Evolutionary conservation across 2,888 invertebrate genomes (phyloP), one percentile per base, ranked within the genome.

Genomic region (Polyommatus iphigenia): DNA sequence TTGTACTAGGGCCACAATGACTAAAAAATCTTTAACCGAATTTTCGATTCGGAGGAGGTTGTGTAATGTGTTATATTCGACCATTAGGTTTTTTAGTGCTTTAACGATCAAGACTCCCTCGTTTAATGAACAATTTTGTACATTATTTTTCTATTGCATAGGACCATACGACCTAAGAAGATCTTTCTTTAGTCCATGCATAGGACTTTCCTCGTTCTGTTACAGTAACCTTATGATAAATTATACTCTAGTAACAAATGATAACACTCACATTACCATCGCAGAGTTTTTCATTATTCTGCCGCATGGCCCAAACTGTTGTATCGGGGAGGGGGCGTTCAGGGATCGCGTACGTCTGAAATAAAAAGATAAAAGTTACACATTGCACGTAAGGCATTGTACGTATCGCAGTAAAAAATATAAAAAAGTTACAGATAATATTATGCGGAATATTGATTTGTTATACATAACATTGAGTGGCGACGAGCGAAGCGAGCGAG

Each of bases 251-350:
- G 1, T 29, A 24, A 67, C 59, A 67, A 67, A 24, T 67, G 18
- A 29, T 32, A 36, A 78, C 92, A 97, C 98, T 97, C 94, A 98
- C 99, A 99, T 98, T 89, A 98, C 97, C 97, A 98, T 98, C 59
- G 98, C 98, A 18, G 98, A 98, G 93, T 98, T 98, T 95, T 98
- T 99, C 98, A 98, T 97, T 89, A 99, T 98, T 84, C 98, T 97
- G 85, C 99, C 99, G 95, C 99, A 99, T 96, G 99, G 99, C 95
- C 99, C 99, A 93, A 99, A 99, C 88, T 98, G 98, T 91, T 98
- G 98, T 84, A 98, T 97, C 0, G 99, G 99, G 82, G 98, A 98
- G 13, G 99, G 99, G 24, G 99, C 99, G 95, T 99, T 99, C 90
- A 99, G 95, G 84, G 99, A 99, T 89, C 98, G 95, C 71, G 99